Base-by-base conservation (phyloP, 2,113 vertebrate genomes). In the Eubucco bourcierii region DNA sequence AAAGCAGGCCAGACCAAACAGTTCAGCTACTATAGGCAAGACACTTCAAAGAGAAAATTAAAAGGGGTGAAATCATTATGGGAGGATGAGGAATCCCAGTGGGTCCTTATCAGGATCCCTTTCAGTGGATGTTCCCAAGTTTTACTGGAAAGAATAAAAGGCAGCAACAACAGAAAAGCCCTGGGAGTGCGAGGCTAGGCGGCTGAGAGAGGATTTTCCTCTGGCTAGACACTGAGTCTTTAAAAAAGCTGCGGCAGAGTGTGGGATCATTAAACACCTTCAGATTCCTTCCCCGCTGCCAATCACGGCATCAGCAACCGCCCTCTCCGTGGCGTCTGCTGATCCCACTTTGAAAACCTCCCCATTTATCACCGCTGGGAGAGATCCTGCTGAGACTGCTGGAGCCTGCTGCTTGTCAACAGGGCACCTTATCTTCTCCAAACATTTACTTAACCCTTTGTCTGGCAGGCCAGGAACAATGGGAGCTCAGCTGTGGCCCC, bases 391-490 rank as follows among this genome's bases (percentile, higher is more conserved):
- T 86, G 94, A 96, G 96, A 97, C 96, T 97, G 92, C 95, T 95
- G 97, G 98, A 98, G 98, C 96, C 98, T 98, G 98, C 97, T 97
- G 98, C 96, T 98, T 98, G 98, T 98, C 98, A 98, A 97, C 90
- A 95, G 98, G 97, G 96, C 97, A 96, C 95, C 98, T 98, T 98
- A 97, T 98, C 98, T 98, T 98, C 96, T 96, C 97, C 97, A 98
- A 98, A 98, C 94, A 97, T 98, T 98, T 98, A 98, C 98, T 98
- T 98, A 98, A 98, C 98, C 98, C 98, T 98, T 98, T 98, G 97
- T 98, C 98, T 98, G 97, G 97, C 97, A 97, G 98, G 90, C 90
- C 81, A 50, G 93, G 95, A 98, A 98, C 97, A 98, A 98, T 98
- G 94, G 97, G 95, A 94, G 93, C 90, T 87, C 70, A 73, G 95